Evolutionary conservation across 2,113 vertebrate genomes (phyloP).

Genomic region (Patagioenas fasciata): DNA sequence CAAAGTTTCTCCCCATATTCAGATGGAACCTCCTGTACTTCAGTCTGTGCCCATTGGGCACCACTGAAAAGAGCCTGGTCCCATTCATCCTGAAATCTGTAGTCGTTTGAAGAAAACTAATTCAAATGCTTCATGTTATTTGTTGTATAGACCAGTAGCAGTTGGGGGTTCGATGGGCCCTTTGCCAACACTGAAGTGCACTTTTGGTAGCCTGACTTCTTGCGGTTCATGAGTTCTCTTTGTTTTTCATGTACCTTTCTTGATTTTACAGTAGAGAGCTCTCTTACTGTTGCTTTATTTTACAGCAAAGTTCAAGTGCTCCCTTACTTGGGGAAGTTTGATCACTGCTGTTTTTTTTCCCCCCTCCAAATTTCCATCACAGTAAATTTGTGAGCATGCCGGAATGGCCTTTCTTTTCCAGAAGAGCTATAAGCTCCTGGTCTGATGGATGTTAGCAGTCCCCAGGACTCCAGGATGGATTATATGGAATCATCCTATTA

Average conservation of each 20-base stretch:
- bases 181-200: neutral
- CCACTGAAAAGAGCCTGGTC: too few relatives aligned
- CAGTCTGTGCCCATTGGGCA: too few relatives aligned
- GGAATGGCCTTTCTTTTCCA: neutral
- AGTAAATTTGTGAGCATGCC: neutral
- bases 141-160: neutral
- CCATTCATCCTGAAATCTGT: neutral
- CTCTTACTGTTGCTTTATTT: neutral
- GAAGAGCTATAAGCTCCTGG: neutral
- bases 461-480: neutral
- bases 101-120: neutral
- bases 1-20: too few relatives aligned
- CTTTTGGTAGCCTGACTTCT: neutral
- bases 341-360: neutral
- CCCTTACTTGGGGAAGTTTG: neutral
- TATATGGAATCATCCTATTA: neutral
- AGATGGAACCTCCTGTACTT: too few relatives aligned
- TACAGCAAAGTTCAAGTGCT: neutral
- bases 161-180: rapidly evolving
- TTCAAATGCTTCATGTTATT: neutral
- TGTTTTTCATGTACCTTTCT: neutral
- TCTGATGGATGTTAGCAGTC: neutral
- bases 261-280: neutral
- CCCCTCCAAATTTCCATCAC: neutral
- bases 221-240: rapidly evolving